These are phyloP conservation scores for Enteromius unitaeniatus DNA, from an alignment of 2,797 vertebrate genomes.

Conservation along the genomic window DNA sequence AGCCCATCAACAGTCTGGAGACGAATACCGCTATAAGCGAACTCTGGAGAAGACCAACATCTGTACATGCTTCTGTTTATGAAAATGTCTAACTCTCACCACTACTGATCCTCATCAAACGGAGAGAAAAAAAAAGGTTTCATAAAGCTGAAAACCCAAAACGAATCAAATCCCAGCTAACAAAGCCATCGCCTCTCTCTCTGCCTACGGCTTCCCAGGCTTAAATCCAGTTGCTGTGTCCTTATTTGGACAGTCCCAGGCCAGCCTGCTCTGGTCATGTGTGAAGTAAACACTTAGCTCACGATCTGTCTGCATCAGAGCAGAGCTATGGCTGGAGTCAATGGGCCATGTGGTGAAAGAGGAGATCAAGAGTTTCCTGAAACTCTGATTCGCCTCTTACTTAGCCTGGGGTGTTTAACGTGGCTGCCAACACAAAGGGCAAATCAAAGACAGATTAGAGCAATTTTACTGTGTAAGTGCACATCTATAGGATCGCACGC, in stretches of 20 bases:
- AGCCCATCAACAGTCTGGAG: constrained; percentile 41
- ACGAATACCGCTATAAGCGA: constrained; percentile 18
- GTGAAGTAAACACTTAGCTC: constrained; percentile 63
- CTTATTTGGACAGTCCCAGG: constrained; percentile 60
- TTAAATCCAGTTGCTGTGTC: constrained; percentile 39
- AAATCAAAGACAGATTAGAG: constrained; percentile 33
- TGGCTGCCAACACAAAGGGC: constrained; percentile 37
- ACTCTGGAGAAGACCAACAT: constrained; percentile 16
- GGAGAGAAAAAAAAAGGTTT: neutral
- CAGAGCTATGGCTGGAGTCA: constrained; percentile 62
- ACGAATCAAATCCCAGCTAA: constrained; percentile 19
- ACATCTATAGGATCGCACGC: constrained; percentile 20
- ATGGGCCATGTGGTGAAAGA: constrained; percentile 62
- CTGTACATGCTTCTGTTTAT: constrained; percentile 37
- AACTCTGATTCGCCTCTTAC: constrained; percentile 11
- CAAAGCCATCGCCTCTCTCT: neutral
- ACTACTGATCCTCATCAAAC: neutral
- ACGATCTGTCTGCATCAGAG: constrained; percentile 56
- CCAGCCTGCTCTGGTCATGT: constrained; percentile 58
- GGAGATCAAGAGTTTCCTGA: constrained; percentile 57
- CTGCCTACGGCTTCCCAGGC: constrained; percentile 47
- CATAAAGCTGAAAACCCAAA: constrained; percentile 33
- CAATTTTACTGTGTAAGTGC: constrained; percentile 29
- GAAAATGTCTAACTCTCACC: constrained; percentile 27
- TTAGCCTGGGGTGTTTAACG: constrained; percentile 35